Evolutionary conservation across 2,113 vertebrate species (phyloP).

Genomic region (Periophthalmodon schlosseri): DNA sequence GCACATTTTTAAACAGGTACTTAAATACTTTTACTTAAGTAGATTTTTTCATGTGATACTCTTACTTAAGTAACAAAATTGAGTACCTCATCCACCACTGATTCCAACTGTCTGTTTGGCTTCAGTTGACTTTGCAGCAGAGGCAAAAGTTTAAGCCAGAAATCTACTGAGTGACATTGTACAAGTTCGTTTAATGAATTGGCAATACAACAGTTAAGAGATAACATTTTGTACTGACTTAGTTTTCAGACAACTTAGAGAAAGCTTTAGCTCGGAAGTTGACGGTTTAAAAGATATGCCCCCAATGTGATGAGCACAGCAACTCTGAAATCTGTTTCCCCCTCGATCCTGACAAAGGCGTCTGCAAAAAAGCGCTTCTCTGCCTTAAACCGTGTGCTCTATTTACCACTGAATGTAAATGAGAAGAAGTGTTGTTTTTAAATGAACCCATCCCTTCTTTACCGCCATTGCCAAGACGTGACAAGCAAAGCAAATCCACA

Average conservation of each 20-base stretch:
- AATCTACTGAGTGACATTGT: background rate
- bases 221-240: background rate
- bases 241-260: background rate
- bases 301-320: background rate
- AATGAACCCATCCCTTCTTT: background rate
- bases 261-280: background rate
- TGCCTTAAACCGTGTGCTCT: background rate
- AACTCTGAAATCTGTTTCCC: background rate
- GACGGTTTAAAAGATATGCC: background rate
- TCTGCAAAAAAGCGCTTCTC: background rate
- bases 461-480: conserved; percentile 1
- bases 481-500: conserved; percentile 5
- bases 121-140: conserved; percentile 1
- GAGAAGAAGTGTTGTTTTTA: background rate
- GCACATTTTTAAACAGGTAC: too few species aligned
- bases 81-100: too few species aligned
- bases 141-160: background rate
- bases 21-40: too few species aligned
- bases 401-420: conserved; percentile 7
- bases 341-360: background rate
- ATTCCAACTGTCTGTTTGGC: too few species aligned
- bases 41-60: too few species aligned
- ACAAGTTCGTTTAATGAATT: background rate
- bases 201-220: background rate
- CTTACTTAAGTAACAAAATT: too few species aligned